A percentile compares a stretch with the other conserved stretches of the same genome.
Evolutionary conservation across 2,888 invertebrate species (phyloP).

Genomic region (Agonum fuliginosum): DNA sequence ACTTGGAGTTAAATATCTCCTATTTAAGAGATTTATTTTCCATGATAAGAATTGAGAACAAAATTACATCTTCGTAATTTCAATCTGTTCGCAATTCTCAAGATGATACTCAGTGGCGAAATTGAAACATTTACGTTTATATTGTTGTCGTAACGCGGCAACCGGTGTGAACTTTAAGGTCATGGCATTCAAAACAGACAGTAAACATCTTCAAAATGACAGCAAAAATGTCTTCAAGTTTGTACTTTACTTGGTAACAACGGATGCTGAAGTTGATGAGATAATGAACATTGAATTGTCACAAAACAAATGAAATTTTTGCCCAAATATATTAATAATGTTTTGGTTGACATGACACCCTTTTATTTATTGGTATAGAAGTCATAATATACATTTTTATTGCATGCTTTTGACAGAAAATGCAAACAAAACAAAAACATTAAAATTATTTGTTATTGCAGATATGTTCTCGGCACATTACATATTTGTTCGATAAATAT

Average conservation of each 20-base stretch:
- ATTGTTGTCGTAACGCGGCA: conserved; percentile 29
- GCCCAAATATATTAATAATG: neutral
- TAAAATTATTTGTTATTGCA: neutral
- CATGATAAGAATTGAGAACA: conserved; percentile 26
- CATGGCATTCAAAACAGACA: conserved; percentile 16
- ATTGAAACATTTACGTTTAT: conserved; percentile 39
- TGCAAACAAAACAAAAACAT: neutral
- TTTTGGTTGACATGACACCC: too few relatives aligned
- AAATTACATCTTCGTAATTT: conserved; percentile 19
- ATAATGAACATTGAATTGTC: neutral
- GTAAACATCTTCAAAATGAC: conserved; percentile 38
- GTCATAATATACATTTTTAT: too few relatives aligned
- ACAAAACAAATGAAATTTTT: neutral
- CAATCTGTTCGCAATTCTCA: conserved; percentile 11
- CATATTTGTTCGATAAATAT: too few relatives aligned
- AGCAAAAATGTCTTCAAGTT: conserved; percentile 28
- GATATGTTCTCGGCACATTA: too few relatives aligned
- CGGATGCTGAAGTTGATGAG: neutral
- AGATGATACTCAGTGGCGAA: conserved; percentile 20
- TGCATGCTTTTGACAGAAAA: neutral
- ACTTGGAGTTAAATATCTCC: neutral
- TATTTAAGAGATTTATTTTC: conserved; percentile 10
- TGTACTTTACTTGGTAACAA: neutral
- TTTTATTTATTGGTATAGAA: too few relatives aligned
- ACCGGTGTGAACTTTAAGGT: conserved; percentile 32